These are phyloP conservation scores for Halyomorpha halys DNA, from an alignment of 1,140 invertebrate genomes.

Conservation along the genomic window DNA sequence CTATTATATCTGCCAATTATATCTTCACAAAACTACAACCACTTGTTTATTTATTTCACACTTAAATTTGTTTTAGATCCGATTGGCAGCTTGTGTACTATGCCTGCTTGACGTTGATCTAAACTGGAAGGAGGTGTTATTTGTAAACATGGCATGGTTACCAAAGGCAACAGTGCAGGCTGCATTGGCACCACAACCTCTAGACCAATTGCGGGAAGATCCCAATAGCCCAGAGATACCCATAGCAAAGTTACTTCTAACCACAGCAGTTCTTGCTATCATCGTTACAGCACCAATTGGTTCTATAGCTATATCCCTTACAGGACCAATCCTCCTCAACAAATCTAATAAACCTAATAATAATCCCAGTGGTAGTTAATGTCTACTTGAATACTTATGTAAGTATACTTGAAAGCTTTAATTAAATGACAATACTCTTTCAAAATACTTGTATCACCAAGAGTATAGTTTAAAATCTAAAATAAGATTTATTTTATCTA, in stretches of 20 bases:
- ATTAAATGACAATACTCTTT: no score
- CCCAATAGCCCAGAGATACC: slow-evolving; percentile 23
- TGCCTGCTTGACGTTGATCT: slow-evolving; percentile 32
- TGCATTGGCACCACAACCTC: slow-evolving; percentile 47
- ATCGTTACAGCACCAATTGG: slow-evolving; percentile 62
- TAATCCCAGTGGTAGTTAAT: no score
- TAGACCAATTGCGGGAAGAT: slow-evolving; percentile 44
- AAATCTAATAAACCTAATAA: no score
- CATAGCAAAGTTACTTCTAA: slow-evolving; percentile 40
- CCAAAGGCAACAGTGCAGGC: slow-evolving; percentile 67
- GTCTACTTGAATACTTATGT: no score
- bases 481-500: no score
- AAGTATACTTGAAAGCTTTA: no score
- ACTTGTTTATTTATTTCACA: not conserved
- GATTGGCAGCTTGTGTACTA: not conserved
- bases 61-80: slow-evolving; percentile 25
- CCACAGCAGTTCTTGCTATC: slow-evolving; percentile 57
- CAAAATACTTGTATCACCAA: no score
- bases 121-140: slow-evolving; percentile 52
- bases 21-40: no score
- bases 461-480: no score
- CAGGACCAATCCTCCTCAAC: slow-evolving; percentile 1
- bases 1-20: no score
- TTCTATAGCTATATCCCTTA: slow-evolving; percentile 34
- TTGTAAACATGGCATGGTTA: slow-evolving; percentile 60